A percentile compares a stretch with the other conserved stretches of the same genome.
phyloP scores from a whole-genome alignment of 2,888 invertebrate species.

The Pheosia tremula region DNA sequence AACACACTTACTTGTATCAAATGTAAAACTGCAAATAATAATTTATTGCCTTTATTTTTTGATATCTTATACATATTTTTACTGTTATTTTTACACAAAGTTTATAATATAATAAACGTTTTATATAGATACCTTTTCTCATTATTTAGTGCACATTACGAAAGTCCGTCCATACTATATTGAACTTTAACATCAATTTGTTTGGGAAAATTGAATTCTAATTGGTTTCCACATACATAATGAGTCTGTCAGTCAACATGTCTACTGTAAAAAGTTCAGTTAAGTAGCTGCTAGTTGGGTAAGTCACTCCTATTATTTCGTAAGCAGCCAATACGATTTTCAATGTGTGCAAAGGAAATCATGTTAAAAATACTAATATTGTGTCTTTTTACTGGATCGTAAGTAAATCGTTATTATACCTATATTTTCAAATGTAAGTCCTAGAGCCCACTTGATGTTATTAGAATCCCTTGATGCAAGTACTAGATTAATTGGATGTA shows the following conservation, averaged over 20 bases:
- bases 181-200: slow-evolving; percentile 24
- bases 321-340: too few relatives aligned
- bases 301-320: too few relatives aligned
- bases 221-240: slow-evolving; percentile 35
- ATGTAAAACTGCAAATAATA: background rate
- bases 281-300: background rate
- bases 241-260: slow-evolving; percentile 35
- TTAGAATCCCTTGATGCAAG: too few relatives aligned
- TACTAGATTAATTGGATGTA: too few relatives aligned
- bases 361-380: slow-evolving; percentile 28
- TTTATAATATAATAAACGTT: slow-evolving; percentile 18
- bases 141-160: slow-evolving; percentile 1
- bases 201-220: slow-evolving; percentile 22
- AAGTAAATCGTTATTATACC: slow-evolving; percentile 11
- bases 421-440: background rate
- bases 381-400: slow-evolving; percentile 16
- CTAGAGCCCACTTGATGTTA: too few relatives aligned
- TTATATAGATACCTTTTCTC: slow-evolving; percentile 2
- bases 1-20: background rate
- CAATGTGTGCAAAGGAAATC: background rate
- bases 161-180: background rate
- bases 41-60: slow-evolving; percentile 3
- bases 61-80: slow-evolving; percentile 1
- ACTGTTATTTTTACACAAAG: slow-evolving; percentile 16
- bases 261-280: slow-evolving; percentile 11